Conservation (phyloP, 2,113 vertebrate species). For the Istiophorus platypterus region DNA sequence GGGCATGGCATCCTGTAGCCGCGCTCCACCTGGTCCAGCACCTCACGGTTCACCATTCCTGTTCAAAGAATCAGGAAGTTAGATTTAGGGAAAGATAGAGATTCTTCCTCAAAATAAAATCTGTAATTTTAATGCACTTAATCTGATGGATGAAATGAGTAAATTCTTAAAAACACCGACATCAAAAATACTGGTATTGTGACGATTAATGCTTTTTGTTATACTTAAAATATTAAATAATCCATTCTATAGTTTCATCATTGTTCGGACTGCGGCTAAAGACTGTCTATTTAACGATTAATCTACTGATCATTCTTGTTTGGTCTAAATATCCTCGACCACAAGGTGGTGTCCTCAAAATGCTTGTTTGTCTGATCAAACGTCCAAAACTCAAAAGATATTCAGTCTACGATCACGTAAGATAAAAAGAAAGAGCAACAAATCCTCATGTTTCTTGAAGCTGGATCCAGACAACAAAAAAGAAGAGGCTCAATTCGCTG, state of each 20-base stretch:
- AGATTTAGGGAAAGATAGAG: neutral
- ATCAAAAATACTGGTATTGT: neutral
- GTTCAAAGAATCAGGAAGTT: neutral
- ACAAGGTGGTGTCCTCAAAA: too few species aligned
- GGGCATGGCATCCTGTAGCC: slow-evolving; percentile 98
- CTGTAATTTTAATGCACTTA: neutral
- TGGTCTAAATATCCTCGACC: too few species aligned
- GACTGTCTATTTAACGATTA: too few species aligned
- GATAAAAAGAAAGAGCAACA: too few species aligned
- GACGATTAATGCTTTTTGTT: neutral
- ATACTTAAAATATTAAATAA: neutral
- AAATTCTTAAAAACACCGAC: neutral
- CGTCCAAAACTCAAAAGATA: too few species aligned
- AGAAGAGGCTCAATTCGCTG: too few species aligned
- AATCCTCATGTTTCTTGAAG: too few species aligned
- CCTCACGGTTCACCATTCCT: slow-evolving; percentile 99
- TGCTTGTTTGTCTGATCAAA: too few species aligned
- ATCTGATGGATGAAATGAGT: neutral
- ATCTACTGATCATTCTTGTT: too few species aligned
- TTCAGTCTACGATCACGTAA: too few species aligned
- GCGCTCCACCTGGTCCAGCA: slow-evolving; percentile 96
- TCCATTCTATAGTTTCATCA: neutral
- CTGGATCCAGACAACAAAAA: too few species aligned
- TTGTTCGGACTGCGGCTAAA: neutral
- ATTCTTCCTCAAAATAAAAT: neutral